These are phyloP conservation scores for Gari tellinella DNA, from an alignment of 2,888 invertebrate species.

Conservation along the genomic window DNA sequence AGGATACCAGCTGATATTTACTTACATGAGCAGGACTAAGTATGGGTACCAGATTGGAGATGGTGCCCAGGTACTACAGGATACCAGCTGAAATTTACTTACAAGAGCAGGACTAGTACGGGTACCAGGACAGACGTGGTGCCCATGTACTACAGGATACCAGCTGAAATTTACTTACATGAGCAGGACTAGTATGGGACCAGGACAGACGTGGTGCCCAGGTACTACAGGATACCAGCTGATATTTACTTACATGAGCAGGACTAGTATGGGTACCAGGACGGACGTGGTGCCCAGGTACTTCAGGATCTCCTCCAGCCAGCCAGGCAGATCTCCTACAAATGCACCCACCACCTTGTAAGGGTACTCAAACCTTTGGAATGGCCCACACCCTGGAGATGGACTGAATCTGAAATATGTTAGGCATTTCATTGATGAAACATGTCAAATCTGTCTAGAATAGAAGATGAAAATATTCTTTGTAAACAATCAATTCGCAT, in stretches of 20 bases:
- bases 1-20: constrained; percentile 31
- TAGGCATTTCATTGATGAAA: too few relatives aligned
- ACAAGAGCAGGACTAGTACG: constrained; percentile 70
- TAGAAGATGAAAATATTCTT: too few relatives aligned
- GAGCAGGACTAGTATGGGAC: constrained; percentile 71
- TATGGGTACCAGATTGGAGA: constrained; percentile 69
- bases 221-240: constrained; percentile 45
- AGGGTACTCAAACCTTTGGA: constrained; percentile 54
- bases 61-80: constrained; percentile 64
- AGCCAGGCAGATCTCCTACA: constrained; percentile 65
- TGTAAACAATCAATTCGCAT: too few relatives aligned
- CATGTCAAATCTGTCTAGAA: too few relatives aligned
- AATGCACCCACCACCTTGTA: constrained; percentile 64
- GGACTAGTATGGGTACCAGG: constrained; percentile 68
- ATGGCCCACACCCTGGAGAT: constrained; percentile 76
- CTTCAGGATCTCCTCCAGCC: constrained; percentile 61
- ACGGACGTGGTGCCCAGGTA: constrained; percentile 70
- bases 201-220: constrained; percentile 68
- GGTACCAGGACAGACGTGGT: constrained; percentile 72
- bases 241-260: constrained; percentile 69
- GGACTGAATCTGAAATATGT: constrained; percentile 65
- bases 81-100: constrained; percentile 43
- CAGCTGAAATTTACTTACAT: constrained; percentile 62
- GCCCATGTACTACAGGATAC: constrained; percentile 59
- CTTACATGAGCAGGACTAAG: constrained; percentile 73